Evolutionary conservation across 2,888 invertebrate genomes (phyloP).

Genomic region (Nemotelus nigrinus): DNA sequence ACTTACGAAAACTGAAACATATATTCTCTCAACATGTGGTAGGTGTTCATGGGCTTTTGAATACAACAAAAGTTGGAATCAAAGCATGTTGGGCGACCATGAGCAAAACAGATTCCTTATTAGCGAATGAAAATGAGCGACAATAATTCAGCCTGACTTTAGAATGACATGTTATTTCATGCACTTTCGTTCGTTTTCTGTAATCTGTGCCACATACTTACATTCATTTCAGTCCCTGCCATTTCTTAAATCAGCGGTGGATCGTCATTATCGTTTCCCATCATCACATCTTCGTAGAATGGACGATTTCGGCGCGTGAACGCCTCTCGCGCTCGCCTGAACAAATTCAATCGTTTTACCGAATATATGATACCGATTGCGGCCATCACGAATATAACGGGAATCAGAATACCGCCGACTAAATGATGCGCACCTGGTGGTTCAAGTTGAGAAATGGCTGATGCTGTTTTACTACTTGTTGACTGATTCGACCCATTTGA

Average conservation of each 20-base stretch:
- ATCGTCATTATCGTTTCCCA: slow-evolving; percentile 56
- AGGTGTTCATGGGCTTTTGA: too few relatives aligned
- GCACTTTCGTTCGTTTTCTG: too few relatives aligned
- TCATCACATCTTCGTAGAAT: slow-evolving; percentile 56
- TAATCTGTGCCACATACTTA: background rate
- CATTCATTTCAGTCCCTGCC: slow-evolving; percentile 26
- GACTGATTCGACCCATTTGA: background rate
- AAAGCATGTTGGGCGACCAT: too few relatives aligned
- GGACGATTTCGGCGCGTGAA: slow-evolving; percentile 54
- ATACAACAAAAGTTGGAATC: too few relatives aligned
- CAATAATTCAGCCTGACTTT: too few relatives aligned
- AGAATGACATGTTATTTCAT: too few relatives aligned
- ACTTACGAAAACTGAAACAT: too few relatives aligned
- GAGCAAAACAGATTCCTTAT: too few relatives aligned
- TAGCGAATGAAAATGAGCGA: too few relatives aligned
- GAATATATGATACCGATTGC: slow-evolving; percentile 53
- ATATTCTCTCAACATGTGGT: too few relatives aligned
- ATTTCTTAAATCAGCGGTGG: slow-evolving; percentile 55
- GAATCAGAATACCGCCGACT: slow-evolving; percentile 55
- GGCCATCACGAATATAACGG: slow-evolving; percentile 54
- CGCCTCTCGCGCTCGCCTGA: slow-evolving; percentile 53
- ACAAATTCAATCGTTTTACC: slow-evolving; percentile 53
- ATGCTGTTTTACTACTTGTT: slow-evolving; percentile 38
- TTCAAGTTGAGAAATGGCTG: slow-evolving; percentile 44
- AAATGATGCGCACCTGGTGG: slow-evolving; percentile 53